Percentiles rank a stretch among this genome's conserved stretches.
Conservation (phyloP, 2,797 vertebrate species). For the Amblyopsis hoosieri region DNA sequence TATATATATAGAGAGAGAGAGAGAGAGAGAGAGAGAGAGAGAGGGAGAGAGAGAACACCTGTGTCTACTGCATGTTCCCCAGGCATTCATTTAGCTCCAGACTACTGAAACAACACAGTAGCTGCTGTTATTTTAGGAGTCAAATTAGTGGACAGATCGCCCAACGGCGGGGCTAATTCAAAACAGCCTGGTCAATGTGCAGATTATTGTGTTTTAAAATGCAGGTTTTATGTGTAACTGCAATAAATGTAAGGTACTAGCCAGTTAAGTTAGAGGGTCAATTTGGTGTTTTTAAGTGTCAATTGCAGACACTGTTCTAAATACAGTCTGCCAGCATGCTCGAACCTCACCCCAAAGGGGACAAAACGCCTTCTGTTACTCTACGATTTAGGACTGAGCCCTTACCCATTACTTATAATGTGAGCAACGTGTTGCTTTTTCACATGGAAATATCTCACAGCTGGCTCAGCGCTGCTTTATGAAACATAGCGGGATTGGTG, state of each 20-base stretch:
- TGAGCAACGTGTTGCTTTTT: constrained; percentile 46
- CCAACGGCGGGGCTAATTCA: constrained; percentile 53
- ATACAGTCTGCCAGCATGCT: constrained; percentile 42
- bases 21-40: too few species aligned
- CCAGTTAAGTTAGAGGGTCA: constrained; percentile 22
- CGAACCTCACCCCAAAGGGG: constrained; percentile 39
- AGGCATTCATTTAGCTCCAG: constrained; percentile 63
- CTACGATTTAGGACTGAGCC: constrained; percentile 21
- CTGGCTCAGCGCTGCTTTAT: constrained; percentile 34
- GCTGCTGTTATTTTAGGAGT: constrained; percentile 72
- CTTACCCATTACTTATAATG: constrained; percentile 59
- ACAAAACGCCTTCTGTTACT: constrained; percentile 19
- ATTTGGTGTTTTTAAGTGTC: constrained; percentile 42
- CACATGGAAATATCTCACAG: constrained; percentile 29
- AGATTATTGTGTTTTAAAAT: not conserved
- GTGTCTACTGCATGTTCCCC: constrained; percentile 61
- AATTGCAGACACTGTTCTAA: constrained; percentile 18
- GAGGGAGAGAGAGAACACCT: constrained; percentile 45
- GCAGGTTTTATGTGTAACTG: not conserved
- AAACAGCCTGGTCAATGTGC: constrained; percentile 43
- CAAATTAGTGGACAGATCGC: constrained; percentile 56
- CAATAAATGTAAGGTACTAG: constrained; percentile 25
- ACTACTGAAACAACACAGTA: constrained; percentile 71
- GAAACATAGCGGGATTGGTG: not conserved
- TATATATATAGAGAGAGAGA: too few species aligned